Evolutionary conservation across 2,797 vertebrate genomes (phyloP).

Genomic region (Anisognathus igniventris): DNA sequence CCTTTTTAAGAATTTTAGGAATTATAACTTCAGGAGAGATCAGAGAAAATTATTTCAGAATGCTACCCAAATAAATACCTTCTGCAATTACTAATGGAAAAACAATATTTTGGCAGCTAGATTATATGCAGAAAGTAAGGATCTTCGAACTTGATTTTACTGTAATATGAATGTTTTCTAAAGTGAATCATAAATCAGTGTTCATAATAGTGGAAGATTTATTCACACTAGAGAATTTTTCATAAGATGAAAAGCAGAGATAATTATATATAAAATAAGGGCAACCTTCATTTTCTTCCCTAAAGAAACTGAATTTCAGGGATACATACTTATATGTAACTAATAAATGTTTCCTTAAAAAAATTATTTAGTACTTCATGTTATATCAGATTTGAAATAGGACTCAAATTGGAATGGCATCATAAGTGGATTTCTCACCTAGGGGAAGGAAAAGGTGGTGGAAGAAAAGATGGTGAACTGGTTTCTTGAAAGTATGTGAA

Average conservation of each 20-base stretch:
- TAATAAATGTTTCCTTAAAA: background rate
- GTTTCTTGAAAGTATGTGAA: background rate
- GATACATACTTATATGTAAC: background rate
- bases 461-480: background rate
- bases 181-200: background rate
- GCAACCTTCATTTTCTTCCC: background rate
- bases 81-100: background rate
- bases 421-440: background rate
- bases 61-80: background rate
- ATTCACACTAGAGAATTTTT: background rate
- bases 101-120: background rate
- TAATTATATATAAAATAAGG: background rate
- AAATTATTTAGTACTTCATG: rapidly evolving
- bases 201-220: background rate
- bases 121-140: background rate
- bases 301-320: background rate
- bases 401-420: background rate
- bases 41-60: background rate
- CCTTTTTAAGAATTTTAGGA: background rate
- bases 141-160: background rate
- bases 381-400: background rate
- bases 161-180: background rate
- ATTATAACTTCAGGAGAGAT: background rate
- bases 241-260: background rate
- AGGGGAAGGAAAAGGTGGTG: background rate